phyloP scores from a whole-genome alignment of 1,140 invertebrate genomes.

The Centruroides sculpturatus region DNA sequence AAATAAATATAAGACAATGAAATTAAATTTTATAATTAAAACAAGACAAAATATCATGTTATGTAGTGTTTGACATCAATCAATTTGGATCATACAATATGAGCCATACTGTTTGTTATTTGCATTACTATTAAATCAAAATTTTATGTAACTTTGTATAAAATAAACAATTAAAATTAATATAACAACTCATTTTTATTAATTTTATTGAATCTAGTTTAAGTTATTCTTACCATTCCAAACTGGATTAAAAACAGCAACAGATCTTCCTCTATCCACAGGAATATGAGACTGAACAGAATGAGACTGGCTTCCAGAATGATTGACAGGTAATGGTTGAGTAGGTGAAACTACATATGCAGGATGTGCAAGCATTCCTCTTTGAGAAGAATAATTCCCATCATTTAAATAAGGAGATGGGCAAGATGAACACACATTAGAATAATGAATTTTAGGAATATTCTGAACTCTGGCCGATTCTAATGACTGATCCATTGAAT shows the following conservation, averaged over 20 bases:
- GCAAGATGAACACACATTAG: slow-evolving; percentile 2
- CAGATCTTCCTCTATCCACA: slow-evolving; percentile 4
- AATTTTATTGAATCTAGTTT: neutral
- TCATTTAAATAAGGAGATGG: neutral
- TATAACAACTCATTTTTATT: no score
- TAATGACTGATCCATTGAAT: no score
- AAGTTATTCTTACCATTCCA: slow-evolving; percentile 8
- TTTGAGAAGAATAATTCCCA: neutral
- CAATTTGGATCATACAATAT: no score
- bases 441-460: neutral
- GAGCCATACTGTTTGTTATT: no score
- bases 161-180: no score
- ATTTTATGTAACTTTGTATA: no score
- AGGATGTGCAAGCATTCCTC: neutral
- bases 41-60: no score
- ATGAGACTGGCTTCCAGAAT: neutral
- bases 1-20: no score
- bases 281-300: neutral
- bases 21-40: no score
- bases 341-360: neutral
- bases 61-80: no score
- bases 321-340: neutral
- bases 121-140: no score
- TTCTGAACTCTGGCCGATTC: no score
- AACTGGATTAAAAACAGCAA: slow-evolving; percentile 11